Evolutionary conservation across 2,888 invertebrate genomes (phyloP).

Genomic region (Drosophila heteroneura): DNA sequence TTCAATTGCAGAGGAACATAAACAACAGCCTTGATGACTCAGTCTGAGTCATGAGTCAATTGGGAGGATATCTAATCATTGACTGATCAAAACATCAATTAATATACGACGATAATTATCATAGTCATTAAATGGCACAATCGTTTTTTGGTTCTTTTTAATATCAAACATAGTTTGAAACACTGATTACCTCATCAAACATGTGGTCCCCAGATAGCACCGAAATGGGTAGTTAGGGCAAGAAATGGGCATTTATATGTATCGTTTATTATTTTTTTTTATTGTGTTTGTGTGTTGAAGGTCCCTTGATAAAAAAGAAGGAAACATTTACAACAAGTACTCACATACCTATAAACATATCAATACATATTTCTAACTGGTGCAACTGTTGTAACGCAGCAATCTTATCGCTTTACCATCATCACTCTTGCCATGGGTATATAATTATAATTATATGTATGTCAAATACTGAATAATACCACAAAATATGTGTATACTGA

Average conservation of each 20-base stretch:
- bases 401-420: constrained; percentile 46
- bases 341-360: neutral
- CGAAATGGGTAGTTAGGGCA: neutral
- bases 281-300: neutral
- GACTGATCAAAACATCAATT: neutral
- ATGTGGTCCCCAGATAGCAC: constrained; percentile 2
- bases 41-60: neutral
- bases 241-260: neutral
- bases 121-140: neutral
- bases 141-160: neutral
- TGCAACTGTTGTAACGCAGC: constrained; percentile 20
- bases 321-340: constrained; percentile 6
- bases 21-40: neutral
- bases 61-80: neutral
- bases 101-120: neutral
- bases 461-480: neutral
- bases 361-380: constrained; percentile 14
- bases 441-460: neutral
- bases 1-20: neutral
- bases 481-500: neutral
- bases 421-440: constrained; percentile 20
- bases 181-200: neutral
- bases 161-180: neutral
- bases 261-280: neutral
- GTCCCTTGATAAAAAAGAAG: constrained; percentile 1